Evolutionary conservation across 2,797 vertebrate genomes (phyloP).

Genomic region (Neosalanx taihuensis): DNA sequence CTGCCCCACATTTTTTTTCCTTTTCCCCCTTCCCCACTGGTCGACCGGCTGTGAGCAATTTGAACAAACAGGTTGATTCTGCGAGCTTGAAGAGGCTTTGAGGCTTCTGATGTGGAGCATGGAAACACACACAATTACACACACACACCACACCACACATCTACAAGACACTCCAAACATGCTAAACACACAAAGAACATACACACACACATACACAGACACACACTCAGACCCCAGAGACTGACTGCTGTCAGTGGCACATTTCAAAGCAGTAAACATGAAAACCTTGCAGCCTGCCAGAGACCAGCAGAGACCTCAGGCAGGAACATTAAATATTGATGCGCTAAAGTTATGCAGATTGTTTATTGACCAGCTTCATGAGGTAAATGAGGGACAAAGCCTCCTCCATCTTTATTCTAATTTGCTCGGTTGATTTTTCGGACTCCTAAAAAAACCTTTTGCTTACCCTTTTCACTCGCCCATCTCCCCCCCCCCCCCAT

Average conservation of each 20-base stretch:
- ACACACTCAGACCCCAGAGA: conserved; percentile 53
- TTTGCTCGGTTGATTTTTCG: conserved; percentile 65
- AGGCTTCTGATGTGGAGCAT: conserved; percentile 60
- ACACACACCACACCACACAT: neutral
- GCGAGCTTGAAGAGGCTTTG: conserved; percentile 61
- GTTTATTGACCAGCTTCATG: conserved; percentile 77
- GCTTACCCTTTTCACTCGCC: conserved; percentile 43
- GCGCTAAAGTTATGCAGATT: conserved; percentile 83
- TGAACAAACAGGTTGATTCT: conserved; percentile 68
- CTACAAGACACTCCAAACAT: neutral
- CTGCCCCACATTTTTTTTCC: conserved; percentile 65
- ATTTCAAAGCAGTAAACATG: conserved; percentile 78
- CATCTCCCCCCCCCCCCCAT: conserved; percentile 44
- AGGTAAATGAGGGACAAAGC: conserved; percentile 43
- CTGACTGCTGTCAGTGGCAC: conserved; percentile 74
- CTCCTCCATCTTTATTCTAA: conserved; percentile 58
- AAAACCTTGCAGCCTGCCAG: conserved; percentile 63
- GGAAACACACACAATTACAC: conserved; percentile 40
- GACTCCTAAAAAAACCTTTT: conserved; percentile 33
- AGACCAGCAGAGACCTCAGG: conserved; percentile 77
- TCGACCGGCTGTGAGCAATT: conserved; percentile 77
- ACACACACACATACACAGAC: conserved; percentile 7
- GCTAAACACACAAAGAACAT: neutral
- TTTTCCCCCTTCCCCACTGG: conserved; percentile 12
- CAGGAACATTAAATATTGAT: conserved; percentile 90